These are phyloP conservation scores for Stenichneumon culpator DNA, from an alignment of 2,888 invertebrate genomes.

Conservation along the genomic window DNA sequence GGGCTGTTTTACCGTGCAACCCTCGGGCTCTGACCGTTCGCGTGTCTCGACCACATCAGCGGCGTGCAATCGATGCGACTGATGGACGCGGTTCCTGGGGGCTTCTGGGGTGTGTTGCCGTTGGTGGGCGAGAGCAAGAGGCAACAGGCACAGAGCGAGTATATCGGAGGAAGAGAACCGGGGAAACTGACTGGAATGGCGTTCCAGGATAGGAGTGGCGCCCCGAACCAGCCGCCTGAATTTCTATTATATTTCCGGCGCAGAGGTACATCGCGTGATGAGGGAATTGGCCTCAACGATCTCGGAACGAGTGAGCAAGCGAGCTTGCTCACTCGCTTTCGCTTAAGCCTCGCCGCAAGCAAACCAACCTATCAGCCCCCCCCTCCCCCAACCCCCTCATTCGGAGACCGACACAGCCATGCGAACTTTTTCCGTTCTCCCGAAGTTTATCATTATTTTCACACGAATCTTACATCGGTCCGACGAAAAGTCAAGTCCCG, in stretches of 20 bases:
- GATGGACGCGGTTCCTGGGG: slow-evolving; percentile 67
- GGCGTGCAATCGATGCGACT: slow-evolving; percentile 71
- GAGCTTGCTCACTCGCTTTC: slow-evolving; percentile 56
- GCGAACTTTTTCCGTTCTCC: slow-evolving; percentile 54
- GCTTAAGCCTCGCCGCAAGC: slow-evolving; percentile 47
- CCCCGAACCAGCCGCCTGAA: slow-evolving; percentile 71
- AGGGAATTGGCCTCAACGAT: slow-evolving; percentile 73
- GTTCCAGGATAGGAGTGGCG: slow-evolving; percentile 62
- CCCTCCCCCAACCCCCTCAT: slow-evolving; percentile 16
- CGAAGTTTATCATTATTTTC: slow-evolving; percentile 51
- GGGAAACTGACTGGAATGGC: slow-evolving; percentile 61
- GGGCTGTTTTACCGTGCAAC: slow-evolving; percentile 65
- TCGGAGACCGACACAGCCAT: slow-evolving; percentile 44
- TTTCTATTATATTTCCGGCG: slow-evolving; percentile 81
- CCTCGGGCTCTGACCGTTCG: slow-evolving; percentile 70
- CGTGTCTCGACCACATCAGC: slow-evolving; percentile 74
- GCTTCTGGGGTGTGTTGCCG: slow-evolving; percentile 33
- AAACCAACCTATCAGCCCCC: slow-evolving; percentile 52
- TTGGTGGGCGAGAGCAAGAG: slow-evolving; percentile 55
- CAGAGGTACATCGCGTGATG: slow-evolving; percentile 79
- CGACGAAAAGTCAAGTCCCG: slow-evolving; percentile 27
- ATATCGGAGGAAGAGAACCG: slow-evolving; percentile 53
- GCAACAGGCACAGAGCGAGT: slow-evolving; percentile 43
- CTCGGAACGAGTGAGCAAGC: slow-evolving; percentile 66
- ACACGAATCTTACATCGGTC: slow-evolving; percentile 17